Base-by-base conservation (phyloP, 2,797 vertebrate genomes). In the Amblyraja radiata region DNA sequence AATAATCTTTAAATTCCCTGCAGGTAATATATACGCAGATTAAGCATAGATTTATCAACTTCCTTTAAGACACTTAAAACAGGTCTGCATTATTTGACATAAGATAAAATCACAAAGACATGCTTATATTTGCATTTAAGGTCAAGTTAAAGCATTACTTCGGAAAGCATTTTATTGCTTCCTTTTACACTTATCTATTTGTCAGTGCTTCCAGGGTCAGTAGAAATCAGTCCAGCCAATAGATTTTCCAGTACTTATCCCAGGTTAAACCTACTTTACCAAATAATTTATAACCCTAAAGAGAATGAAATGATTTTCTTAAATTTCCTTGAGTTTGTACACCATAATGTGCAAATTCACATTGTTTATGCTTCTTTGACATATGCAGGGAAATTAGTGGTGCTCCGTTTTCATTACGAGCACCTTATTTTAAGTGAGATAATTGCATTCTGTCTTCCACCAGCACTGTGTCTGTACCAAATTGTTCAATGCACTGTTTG, bases 401-500 rank as follows among this genome's bases (percentile, higher is more conserved):
- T 76, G 46, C n/a, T 54, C 16, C 21, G 28, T 73, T 76, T 73
- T 1, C 25, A 54, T 74, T 92, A 54, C 90, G 16, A 92, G 73
- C 39, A 74, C 71, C 23, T 92, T 92, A 93, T 96, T 97, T 99
- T 93, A 98, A 97, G 94, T 99, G 99, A 65, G 98, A 98, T 93
- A 99, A 97, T 93, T 98, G 99, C 97, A 99, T 98, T 95, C 98
- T 97, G 95, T 99, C 99, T 95, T 99, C 99, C 94, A 99, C 98
- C 93, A 99, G 97, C 39, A 99, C 98, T 93, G 96, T 95, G 63
- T 99, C 99, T 6, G 96, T 94, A 18, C 98, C 98, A 95, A 98
- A 98, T 73, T 98, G 96, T 95, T 99, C 98, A 78, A 98, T 97
- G 94, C 99, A 99, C 95, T 99, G 99, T 95, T 98, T 97, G 94